Evolutionary conservation across 23 tunicate genomes (phyloP).

Genomic region (Phallusia fumigata): DNA sequence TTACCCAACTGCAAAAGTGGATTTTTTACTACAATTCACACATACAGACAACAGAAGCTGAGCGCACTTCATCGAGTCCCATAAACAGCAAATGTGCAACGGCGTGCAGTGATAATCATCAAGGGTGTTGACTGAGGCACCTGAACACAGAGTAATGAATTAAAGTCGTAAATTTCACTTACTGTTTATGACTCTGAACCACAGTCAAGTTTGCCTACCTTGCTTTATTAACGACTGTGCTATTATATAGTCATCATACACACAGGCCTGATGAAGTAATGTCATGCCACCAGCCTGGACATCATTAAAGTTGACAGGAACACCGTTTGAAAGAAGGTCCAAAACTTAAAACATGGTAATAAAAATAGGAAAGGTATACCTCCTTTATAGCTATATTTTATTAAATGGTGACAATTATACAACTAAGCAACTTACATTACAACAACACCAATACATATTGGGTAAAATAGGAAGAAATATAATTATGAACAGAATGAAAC

Average conservation of each 20-base stretch:
- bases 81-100: slow-evolving; percentile 59
- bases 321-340: slow-evolving; percentile 43
- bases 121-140: slow-evolving; percentile 37
- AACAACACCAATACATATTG: too few relatives aligned
- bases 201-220: slow-evolving; percentile 25
- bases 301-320: slow-evolving; percentile 45
- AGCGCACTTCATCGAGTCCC: slow-evolving; percentile 69
- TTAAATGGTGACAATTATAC: too few relatives aligned
- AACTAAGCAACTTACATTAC: too few relatives aligned
- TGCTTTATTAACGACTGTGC: slow-evolving; percentile 57
- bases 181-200: not conserved
- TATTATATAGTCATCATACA: slow-evolving; percentile 66
- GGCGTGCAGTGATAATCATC: slow-evolving; percentile 66
- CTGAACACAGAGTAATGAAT: slow-evolving; percentile 3
- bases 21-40: not conserved
- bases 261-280: slow-evolving; percentile 61
- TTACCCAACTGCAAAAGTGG: not conserved
- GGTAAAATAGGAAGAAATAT: too few relatives aligned
- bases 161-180: not conserved
- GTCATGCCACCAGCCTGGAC: slow-evolving; percentile 61
- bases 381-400: too few relatives aligned
- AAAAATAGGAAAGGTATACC: too few relatives aligned
- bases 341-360: too few relatives aligned
- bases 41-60: slow-evolving; percentile 50
- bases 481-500: too few relatives aligned